Evolutionary conservation across 2,113 vertebrate species (phyloP), one percentile per base, ranked within the genome.

Genomic region (Vombatus ursinus): DNA sequence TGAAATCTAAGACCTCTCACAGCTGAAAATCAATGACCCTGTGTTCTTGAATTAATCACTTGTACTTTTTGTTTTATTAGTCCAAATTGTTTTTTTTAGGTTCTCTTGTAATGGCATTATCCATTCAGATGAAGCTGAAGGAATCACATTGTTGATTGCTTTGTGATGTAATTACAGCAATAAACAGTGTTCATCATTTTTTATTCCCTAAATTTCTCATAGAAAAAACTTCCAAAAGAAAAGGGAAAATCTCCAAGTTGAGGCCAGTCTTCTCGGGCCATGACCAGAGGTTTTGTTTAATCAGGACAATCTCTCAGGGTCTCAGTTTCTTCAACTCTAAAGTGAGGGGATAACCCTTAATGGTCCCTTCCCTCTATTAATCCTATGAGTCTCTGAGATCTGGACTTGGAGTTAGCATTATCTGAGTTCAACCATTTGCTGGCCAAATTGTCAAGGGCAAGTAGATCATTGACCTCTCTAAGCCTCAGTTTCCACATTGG

Each of bases 41-140:
- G 96, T 96, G 97, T 96, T 94, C 89, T 97, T 98, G 97, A 97
- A 96, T 97, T 97, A 97, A 51, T 84, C 97, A 90, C 10, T 92
- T 96, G 97, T 93, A 53, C n/a, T 96, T 98, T 97, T 92, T 89
- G 11, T 92, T 90, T 52, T 44, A 53, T 92, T 96, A 95, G n/a
- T 12, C 50, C 5, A 49, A 89, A 50, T 92, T 90, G 54, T 90
- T 53, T 95, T 96, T 6, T 97, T 26, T n/a, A 68, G 49, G 11
- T 84, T 95, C 95, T 31, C 24, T 12, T 91, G 95, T 92, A 95
- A 92, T 12, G 68, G 84, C 90, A 95, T 14, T 25, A 49, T 89
- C 6, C 11, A 24, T 92, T 91, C 95, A 92, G 92, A 90, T 95
- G 44, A 77, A 25, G 25, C 50, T 95, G 26, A 92, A 96, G 47